Evolutionary conservation across 2,113 vertebrate species (phyloP).

Genomic region (Mugil cephalus): DNA sequence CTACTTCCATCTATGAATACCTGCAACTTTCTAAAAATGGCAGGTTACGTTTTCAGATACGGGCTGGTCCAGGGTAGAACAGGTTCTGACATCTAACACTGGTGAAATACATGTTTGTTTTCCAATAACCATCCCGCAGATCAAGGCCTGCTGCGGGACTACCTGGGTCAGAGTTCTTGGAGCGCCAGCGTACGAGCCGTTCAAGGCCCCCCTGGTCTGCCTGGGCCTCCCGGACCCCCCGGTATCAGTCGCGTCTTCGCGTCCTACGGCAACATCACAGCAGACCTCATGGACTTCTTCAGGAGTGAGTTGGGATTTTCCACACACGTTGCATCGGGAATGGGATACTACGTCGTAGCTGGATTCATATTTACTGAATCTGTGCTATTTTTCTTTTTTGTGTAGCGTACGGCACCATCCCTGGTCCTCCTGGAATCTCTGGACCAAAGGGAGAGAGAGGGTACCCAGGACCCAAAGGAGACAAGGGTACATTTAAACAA

Average conservation of each 20-base stretch:
- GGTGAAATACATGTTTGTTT: background rate
- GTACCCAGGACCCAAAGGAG: conserved; percentile 91
- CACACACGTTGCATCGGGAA: background rate
- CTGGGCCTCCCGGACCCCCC: conserved; percentile 84
- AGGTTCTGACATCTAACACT: too few species aligned
- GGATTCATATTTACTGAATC: conserved; percentile 14
- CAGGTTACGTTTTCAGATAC: too few species aligned
- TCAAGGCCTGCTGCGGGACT: conserved; percentile 90
- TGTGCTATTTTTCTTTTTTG: conserved; percentile 29
- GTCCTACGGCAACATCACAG: conserved; percentile 91
- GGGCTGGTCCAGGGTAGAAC: too few species aligned
- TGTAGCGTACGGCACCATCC: conserved; percentile 90
- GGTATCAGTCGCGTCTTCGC: conserved; percentile 93
- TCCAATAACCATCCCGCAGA: conserved; percentile 72
- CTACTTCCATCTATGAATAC: too few species aligned
- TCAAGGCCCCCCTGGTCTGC: conserved; percentile 84
- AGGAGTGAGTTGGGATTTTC: conserved; percentile 81
- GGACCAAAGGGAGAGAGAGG: conserved; percentile 91
- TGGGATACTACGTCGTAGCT: conserved; percentile 6
- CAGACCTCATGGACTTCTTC: conserved; percentile 96
- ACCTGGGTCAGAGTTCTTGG: conserved; percentile 78
- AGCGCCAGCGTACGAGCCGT: conserved; percentile 68
- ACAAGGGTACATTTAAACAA: conserved; percentile 67
- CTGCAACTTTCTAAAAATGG: too few species aligned
- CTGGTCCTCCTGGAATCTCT: conserved; percentile 85